Conservation (phyloP, 2,888 invertebrate species). For the Agrotis exclamationis region DNA sequence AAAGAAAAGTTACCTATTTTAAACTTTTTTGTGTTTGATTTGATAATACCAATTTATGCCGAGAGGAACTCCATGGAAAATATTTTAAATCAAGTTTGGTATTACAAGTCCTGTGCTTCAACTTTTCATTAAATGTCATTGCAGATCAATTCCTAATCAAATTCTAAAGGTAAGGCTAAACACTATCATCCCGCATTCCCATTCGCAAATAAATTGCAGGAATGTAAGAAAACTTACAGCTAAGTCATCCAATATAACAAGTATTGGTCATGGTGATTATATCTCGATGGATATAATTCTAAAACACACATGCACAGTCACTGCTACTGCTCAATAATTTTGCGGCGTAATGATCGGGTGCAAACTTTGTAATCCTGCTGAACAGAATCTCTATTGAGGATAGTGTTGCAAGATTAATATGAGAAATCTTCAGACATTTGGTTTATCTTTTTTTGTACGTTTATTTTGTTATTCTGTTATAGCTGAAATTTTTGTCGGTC, state of each 20-base stretch:
- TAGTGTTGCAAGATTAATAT: conserved; percentile 55
- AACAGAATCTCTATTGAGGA: conserved; percentile 63
- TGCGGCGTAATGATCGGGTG: conserved; percentile 76
- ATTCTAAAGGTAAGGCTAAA: conserved; percentile 2
- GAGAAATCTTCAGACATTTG: not conserved
- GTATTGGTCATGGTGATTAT: conserved; percentile 64
- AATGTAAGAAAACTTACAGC: conserved; percentile 57
- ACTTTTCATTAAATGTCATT: not conserved
- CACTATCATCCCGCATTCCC: conserved; percentile 11
- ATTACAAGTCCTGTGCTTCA: not conserved
- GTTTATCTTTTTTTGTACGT: not conserved
- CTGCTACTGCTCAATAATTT: conserved; percentile 73
- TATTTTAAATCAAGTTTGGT: not conserved
- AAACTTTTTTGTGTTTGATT: too few relatives aligned
- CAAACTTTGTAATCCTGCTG: conserved; percentile 70
- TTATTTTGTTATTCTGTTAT: too few relatives aligned
- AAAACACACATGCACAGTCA: conserved; percentile 61
- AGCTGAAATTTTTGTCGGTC: too few relatives aligned
- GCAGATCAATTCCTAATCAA: not conserved
- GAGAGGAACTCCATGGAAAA: not conserved
- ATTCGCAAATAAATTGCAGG: conserved; percentile 34
- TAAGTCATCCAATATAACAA: conserved; percentile 77
- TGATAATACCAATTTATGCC: too few relatives aligned
- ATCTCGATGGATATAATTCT: conserved; percentile 72
- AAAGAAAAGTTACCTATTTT: too few relatives aligned